These are phyloP conservation scores for Gymnorhina tibicen DNA, from an alignment of 2,113 vertebrate species.

Conservation along the genomic window DNA sequence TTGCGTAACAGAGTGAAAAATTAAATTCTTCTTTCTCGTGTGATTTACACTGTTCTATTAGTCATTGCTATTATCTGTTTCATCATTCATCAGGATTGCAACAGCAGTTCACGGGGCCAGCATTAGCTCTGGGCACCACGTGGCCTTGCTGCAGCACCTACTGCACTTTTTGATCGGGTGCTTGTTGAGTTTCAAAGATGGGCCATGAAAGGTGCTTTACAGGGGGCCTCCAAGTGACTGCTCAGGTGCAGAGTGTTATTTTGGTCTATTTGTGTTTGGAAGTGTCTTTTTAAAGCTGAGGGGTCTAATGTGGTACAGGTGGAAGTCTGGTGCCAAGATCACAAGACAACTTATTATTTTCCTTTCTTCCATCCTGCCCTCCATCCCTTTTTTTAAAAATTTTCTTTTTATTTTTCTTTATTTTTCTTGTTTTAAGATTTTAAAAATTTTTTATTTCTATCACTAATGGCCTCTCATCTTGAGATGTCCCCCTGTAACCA, in stretches of 20 bases:
- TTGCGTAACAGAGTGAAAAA: background rate
- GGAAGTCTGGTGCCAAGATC: background rate
- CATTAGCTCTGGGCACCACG: background rate
- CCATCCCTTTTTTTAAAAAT: accelerated
- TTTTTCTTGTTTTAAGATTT: no score
- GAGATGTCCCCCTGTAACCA: background rate
- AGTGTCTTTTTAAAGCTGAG: background rate
- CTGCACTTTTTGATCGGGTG: background rate
- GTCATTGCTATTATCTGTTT: background rate
- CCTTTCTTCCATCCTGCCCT: background rate
- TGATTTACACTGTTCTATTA: background rate
- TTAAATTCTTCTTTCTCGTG: background rate
- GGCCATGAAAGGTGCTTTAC: background rate
- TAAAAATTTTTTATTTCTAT: background rate
- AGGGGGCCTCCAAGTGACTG: background rate
- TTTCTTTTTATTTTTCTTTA: accelerated
- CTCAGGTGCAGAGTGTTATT: background rate
- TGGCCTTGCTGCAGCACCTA: background rate
- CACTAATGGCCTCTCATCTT: accelerated
- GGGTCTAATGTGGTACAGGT: background rate
- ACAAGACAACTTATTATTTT: background rate
- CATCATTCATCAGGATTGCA: background rate
- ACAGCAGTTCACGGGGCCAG: background rate
- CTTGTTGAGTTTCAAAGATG: background rate
- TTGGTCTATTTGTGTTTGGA: background rate